phyloP scores from a whole-genome alignment of 2,888 invertebrate genomes.

The Hypomecis atomaria region DNA sequence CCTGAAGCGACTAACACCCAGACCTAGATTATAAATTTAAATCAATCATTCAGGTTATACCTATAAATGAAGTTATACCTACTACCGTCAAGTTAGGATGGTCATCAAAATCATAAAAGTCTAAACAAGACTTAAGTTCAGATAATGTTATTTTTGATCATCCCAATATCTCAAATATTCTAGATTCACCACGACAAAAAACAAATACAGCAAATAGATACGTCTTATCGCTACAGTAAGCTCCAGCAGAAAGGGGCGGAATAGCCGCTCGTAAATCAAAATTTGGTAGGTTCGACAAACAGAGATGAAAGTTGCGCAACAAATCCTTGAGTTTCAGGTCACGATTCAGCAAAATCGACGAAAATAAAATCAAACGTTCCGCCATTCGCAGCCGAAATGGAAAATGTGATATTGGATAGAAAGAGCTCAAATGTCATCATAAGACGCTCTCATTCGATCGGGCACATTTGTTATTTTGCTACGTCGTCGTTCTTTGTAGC shows the following conservation, averaged over 20 bases:
- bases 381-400: slow-evolving; percentile 62
- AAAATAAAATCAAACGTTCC: slow-evolving; percentile 76
- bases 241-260: slow-evolving; percentile 45
- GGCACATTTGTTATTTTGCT: slow-evolving; percentile 37
- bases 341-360: slow-evolving; percentile 75
- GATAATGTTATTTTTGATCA: no score
- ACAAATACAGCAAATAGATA: slow-evolving; percentile 11
- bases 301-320: slow-evolving; percentile 68
- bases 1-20: no score
- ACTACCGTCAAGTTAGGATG: no score
- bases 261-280: slow-evolving; percentile 49
- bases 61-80: no score
- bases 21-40: no score
- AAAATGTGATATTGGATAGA: slow-evolving; percentile 71
- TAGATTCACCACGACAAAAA: no score
- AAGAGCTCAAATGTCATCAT: slow-evolving; percentile 64
- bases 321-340: slow-evolving; percentile 72
- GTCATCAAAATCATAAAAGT: no score
- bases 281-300: slow-evolving; percentile 57
- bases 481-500: slow-evolving; percentile 29
- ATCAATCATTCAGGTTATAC: no score
- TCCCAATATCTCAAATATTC: no score
- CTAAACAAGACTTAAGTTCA: no score
- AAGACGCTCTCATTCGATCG: slow-evolving; percentile 54
- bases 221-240: slow-evolving; percentile 32